A percentile compares a stretch with the other conserved stretches of the same genome.
phyloP scores from a whole-genome alignment of 2,797 vertebrate genomes.

The Pangasius sanitwongsei region DNA sequence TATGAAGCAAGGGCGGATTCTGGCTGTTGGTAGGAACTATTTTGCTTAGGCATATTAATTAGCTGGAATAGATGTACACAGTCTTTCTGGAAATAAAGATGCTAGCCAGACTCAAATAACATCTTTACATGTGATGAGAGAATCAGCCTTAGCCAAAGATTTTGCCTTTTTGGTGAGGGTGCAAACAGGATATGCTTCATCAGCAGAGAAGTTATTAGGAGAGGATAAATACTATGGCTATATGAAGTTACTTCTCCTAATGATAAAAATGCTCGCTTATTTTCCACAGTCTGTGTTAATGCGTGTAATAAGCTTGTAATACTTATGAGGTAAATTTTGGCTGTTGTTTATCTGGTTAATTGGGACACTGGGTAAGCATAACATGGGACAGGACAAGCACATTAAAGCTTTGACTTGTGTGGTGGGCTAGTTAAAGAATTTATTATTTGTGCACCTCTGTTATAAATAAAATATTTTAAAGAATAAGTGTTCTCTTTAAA shows the following conservation, averaged over 20 bases:
- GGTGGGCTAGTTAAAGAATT: neutral
- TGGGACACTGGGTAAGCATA: neutral
- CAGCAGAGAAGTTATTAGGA: neutral
- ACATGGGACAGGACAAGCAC: neutral
- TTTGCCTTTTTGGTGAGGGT: neutral
- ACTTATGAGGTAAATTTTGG: neutral
- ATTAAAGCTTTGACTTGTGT: neutral
- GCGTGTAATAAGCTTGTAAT: neutral
- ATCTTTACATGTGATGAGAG: neutral
- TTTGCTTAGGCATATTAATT: neutral
- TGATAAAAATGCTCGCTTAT: neutral
- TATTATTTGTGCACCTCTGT: neutral
- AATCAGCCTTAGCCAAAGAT: neutral
- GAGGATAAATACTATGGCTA: neutral
- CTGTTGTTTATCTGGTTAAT: neutral
- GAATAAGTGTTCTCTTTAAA: neutral
- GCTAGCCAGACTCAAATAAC: neutral
- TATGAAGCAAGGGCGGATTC: neutral
- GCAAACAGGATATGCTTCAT: neutral
- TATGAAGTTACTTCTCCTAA: neutral
- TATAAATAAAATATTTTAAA: neutral
- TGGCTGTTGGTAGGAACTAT: neutral
- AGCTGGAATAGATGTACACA: neutral
- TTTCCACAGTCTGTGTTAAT: neutral
- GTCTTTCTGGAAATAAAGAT: neutral